Evolutionary conservation across 2,113 vertebrate species (phyloP).

Genomic region (Prolemur simus): DNA sequence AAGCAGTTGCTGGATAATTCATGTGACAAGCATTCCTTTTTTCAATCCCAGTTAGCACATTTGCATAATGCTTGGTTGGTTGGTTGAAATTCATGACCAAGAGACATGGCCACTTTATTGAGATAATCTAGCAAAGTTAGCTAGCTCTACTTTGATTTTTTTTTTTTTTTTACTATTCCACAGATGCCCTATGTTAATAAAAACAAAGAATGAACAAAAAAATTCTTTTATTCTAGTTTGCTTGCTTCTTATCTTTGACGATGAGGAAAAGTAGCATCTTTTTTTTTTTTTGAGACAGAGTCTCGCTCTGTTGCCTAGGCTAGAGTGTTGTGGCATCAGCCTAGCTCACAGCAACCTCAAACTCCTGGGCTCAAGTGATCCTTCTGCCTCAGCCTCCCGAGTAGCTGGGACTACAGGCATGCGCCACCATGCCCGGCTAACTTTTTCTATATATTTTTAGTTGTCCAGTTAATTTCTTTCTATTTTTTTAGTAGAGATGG

Average conservation of each 20-base stretch:
- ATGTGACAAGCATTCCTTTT: slow-evolving; percentile 36
- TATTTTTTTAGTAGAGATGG: too few species aligned
- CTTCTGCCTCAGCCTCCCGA: too few species aligned
- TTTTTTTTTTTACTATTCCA: neutral
- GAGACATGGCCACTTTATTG: neutral
- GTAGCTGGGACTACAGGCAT: too few species aligned
- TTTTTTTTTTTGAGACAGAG: too few species aligned
- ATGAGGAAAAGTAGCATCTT: neutral
- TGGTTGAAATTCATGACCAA: slow-evolving; percentile 19
- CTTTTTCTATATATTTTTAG: too few species aligned
- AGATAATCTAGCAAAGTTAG: slow-evolving; percentile 37
- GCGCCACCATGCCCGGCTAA: too few species aligned
- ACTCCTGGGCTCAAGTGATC: too few species aligned
- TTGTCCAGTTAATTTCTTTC: too few species aligned
- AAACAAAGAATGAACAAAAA: neutral
- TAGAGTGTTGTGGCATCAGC: too few species aligned
- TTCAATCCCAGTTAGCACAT: slow-evolving; percentile 16
- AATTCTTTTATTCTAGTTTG: neutral
- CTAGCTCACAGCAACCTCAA: too few species aligned
- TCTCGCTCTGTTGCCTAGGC: too few species aligned
- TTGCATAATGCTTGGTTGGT: slow-evolving; percentile 30
- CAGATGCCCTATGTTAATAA: neutral
- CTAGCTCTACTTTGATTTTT: neutral
- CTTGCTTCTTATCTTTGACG: slow-evolving; percentile 12
- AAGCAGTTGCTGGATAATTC: slow-evolving; percentile 49